phyloP scores from a whole-genome alignment of 2,888 invertebrate genomes.

The Drosophila emarginata region DNA sequence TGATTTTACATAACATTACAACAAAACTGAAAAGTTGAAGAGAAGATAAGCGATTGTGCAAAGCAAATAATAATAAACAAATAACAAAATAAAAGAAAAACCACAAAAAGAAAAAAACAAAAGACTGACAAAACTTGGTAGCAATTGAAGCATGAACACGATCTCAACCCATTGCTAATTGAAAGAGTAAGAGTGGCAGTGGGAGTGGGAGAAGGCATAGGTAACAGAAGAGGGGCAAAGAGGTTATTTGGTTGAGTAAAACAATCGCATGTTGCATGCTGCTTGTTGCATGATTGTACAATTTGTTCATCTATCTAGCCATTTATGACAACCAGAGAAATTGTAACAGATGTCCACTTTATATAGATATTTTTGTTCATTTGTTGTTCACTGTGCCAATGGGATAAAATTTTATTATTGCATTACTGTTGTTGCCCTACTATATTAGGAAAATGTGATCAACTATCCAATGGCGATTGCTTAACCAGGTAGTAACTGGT shows the following conservation, averaged over 20 bases:
- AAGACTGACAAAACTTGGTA: constrained; percentile 22
- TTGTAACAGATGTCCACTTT: constrained; percentile 16
- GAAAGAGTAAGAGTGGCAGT: constrained; percentile 34
- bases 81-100: constrained; percentile 12
- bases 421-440: constrained; percentile 43
- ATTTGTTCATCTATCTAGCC: constrained; percentile 29
- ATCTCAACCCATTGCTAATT: constrained; percentile 54
- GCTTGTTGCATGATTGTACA: constrained; percentile 9
- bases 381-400: constrained; percentile 57
- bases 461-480: constrained; percentile 30
- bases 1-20: constrained; percentile 6
- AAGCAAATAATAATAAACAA: constrained; percentile 37
- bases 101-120: constrained; percentile 25
- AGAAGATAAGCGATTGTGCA: constrained; percentile 37
- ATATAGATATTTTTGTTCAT: background rate
- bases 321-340: constrained; percentile 40
- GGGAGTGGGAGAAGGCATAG: background rate
- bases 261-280: constrained; percentile 52
- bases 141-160: constrained; percentile 65
- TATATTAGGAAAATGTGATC: constrained; percentile 40
- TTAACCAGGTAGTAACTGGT: constrained; percentile 11
- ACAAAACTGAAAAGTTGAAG: constrained; percentile 17
- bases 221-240: constrained; percentile 20
- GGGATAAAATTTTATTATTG: constrained; percentile 33
- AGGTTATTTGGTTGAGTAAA: constrained; percentile 34